Evolutionary conservation across 2,888 invertebrate genomes (phyloP).

Genomic region (Chrysolina haemoptera): DNA sequence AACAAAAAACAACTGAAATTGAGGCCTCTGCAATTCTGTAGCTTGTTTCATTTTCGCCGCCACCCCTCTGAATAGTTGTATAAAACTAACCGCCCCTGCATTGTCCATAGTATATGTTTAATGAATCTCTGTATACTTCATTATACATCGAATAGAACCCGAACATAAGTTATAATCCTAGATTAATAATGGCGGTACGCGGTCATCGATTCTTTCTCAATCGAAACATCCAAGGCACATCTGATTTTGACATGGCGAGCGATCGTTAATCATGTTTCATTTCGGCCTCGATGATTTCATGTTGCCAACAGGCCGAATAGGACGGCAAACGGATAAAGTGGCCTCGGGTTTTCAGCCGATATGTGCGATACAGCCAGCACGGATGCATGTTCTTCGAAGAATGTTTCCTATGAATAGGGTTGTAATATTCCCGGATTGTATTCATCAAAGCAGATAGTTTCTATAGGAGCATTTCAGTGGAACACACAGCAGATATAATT

Average conservation of each 20-base stretch:
- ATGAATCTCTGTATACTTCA: not conserved
- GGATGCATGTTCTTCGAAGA: not conserved
- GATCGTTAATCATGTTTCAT: slow-evolving; percentile 63
- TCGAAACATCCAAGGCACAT: slow-evolving; percentile 47
- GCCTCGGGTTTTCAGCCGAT: not conserved
- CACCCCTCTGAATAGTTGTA: no score
- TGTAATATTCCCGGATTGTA: no score
- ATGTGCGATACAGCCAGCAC: not conserved
- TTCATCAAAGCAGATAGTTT: no score
- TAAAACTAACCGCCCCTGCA: no score
- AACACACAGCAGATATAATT: no score
- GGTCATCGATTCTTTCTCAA: not conserved
- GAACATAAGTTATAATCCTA: slow-evolving; percentile 38
- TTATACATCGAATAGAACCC: not conserved
- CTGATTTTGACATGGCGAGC: slow-evolving; percentile 61
- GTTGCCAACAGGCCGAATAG: slow-evolving; percentile 50
- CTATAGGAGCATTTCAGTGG: no score
- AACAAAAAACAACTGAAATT: no score
- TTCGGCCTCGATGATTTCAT: slow-evolving; percentile 56
- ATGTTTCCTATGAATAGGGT: no score
- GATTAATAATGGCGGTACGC: slow-evolving; percentile 33
- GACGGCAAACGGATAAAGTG: not conserved
- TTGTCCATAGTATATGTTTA: no score
- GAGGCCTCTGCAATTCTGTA: no score
- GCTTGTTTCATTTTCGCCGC: no score